Base-by-base conservation (phyloP, 1,140 invertebrate species). In the Asobara japonica region DNA sequence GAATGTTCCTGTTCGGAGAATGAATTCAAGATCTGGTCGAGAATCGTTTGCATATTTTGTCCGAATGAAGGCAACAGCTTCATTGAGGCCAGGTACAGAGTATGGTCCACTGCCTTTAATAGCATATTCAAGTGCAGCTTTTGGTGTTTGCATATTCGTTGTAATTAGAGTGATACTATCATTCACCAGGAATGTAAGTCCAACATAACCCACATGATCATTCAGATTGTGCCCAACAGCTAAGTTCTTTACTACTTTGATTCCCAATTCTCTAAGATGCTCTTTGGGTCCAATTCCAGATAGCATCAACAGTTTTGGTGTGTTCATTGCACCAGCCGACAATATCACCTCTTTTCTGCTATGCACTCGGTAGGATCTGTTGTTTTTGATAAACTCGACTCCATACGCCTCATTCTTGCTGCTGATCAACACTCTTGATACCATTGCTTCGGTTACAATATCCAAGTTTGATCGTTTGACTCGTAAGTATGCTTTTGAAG, bases 251-350 rank as follows among this genome's bases (percentile, higher is more conserved):
- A 95, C 83, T 0, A 92, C 83, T 0, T 89, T 86, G 22, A 96
- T 92, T 0, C 90, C 90, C 0, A 95, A 82, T 25, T 91, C 89
- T 56, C 91, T 82, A 2, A 97, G 84, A 75, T 94, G 90, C 22
- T 91, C 84, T 69, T 80, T 88, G 0, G 93, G 93, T 3, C 94
- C 94, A 29, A 95, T 89, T 13, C 94, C 94, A 0, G 93, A 94
- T 0, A 94, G 77, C 90, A 94, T 91, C 0, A 95, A 81, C 6
- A 95, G 69, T 76, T 93, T 91, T 1, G 93, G 91, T 0, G 91
- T 89, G 74, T 93, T 92, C 11, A 94, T 89, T 0, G 91, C 87
- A 4, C 93, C 93, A 0, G 90, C 91, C 0, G 91, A 91, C 10
- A 94, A 56, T 30, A 94, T 89, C 0, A 94, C 89, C 84, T 94